A percentile compares a stretch with the other conserved stretches of the same genome.
Conservation (phyloP, 30 jellyfish, hydroid and myxozoan species). For the Turritopsis dohrnii region DNA sequence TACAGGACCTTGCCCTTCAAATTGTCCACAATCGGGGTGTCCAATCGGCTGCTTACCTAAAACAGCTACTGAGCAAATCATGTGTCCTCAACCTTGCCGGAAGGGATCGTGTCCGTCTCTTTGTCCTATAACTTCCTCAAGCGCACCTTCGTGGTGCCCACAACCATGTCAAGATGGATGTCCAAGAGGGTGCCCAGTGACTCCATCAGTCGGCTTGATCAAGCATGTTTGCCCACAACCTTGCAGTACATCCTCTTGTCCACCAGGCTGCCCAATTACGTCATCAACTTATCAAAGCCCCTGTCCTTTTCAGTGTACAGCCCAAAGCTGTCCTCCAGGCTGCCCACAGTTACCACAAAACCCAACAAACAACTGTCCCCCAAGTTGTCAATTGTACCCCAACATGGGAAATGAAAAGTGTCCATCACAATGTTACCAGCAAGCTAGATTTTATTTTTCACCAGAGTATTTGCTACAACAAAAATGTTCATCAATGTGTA, state of each 20-base stretch:
- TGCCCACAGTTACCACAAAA: conserved; percentile 27
- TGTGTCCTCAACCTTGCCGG: conserved; percentile 45
- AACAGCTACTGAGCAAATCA: background rate
- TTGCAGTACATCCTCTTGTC: conserved; percentile 29
- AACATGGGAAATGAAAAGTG: too few species aligned
- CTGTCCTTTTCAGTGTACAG: conserved; percentile 37
- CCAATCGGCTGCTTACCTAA: conserved; percentile 19
- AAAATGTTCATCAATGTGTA: background rate
- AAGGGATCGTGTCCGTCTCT: conserved; percentile 25
- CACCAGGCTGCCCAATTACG: conserved; percentile 36
- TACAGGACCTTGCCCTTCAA: conserved; percentile 27
- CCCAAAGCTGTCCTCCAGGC: conserved; percentile 43
- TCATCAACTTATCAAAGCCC: conserved; percentile 1
- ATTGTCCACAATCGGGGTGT: conserved; percentile 34
- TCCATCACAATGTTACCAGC: conserved; percentile 44
- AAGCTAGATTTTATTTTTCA: conserved; percentile 17
- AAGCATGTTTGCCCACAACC: conserved; percentile 44
- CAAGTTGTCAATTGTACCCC: conserved; percentile 30
- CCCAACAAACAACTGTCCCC: conserved; percentile 40
- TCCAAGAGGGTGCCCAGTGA: conserved; percentile 29
- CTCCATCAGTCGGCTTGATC: conserved; percentile 22
- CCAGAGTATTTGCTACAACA: background rate
- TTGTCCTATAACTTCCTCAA: conserved; percentile 21
- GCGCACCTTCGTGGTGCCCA: conserved; percentile 27
- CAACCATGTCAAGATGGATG: conserved; percentile 49